Evolutionary conservation across 30 jellyfish, hydroid and myxozoan species (phyloP), one percentile per base, ranked within the genome.

Genomic region (Catostylus mosaicus): DNA sequence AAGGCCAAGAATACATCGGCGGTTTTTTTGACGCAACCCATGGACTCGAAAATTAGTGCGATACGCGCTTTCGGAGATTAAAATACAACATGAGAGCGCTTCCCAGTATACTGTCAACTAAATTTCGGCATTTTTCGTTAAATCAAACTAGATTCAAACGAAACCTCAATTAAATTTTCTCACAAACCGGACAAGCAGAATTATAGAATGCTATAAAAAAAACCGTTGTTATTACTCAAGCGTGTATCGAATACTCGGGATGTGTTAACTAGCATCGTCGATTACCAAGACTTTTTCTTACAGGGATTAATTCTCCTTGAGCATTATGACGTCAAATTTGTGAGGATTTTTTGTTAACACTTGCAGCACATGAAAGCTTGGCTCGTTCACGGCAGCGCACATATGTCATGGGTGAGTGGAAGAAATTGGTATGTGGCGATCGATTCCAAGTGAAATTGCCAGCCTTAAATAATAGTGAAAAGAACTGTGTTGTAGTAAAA

Each of bases 371-470:
- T n/a, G n/a, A n/a, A n/a, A n/a, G n/a, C n/a, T n/a, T n/a, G n/a
- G n/a, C n/a, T n/a, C n/a, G n/a, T n/a, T n/a, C n/a, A n/a, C n/a
- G n/a, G 11, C 54, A 40, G 14, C 54, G 14, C 14, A 40, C 54
- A 40, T n/a, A n/a, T 52, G 67, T 52, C 10, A 47, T 72, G 70
- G 45, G 56, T 22, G 57, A 51, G 23, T 43, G 72, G 70, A 51
- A 51, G 72, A 72, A 72, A 26, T 51, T 5, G 11, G 45, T 22
- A 7, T 4, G 9, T 46, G 66, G 60, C 1, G 40, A 36, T 19
- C 23, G 37, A 34, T 30, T 57, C 29, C 68, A 77, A 24, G 24
- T 77, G 32, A 59, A 77, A 50, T 68, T 77, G 7, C 88, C 88
- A 2, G 34, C 88, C 40, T 6, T 20, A 38, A 38, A 60, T 26